Base-by-base conservation (phyloP, 1,140 invertebrate genomes). In the Diachasma alloeum region DNA sequence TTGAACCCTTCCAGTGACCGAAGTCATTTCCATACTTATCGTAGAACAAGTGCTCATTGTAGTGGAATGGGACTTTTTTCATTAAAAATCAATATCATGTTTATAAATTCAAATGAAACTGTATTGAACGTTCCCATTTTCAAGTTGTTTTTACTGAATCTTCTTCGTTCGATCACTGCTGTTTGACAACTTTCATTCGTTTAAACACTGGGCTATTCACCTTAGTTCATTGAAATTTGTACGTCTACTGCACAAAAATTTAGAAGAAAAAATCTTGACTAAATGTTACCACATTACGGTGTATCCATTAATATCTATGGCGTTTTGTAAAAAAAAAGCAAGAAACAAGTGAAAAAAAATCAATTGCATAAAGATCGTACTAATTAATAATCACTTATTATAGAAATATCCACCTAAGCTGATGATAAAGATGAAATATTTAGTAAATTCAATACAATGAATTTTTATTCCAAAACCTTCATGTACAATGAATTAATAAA, bases 241-340 rank as follows among this genome's bases (percentile, higher is more conserved):
- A 86, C 83, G 87, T 89, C 88, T 89, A 89, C 84, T 89, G 88
- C 87, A 89, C 87, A 89, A 90, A 85, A 81, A 53, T 53, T 46
- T 46, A 53, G 76, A 81, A 87, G 63, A 73, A 46, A 86, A 84
- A 87, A 86, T 77, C 82, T 87, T 86, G 85, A 66, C 87, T 90
- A 82, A 89, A 87, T 89, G 87, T 87, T 89, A 88, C 85, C 85
- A 89, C 76, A 78, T 88, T 87, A 81, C 83, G 76, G 85, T 86
- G 85, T 87, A 86, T 83, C 81, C 85, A 88, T 79, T 69, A 87
- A 84, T 83, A 87, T 88, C 83, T 84, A 83, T 88, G 84, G 87
- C 86, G 85, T 90, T 90, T 90, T 90, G 88, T 90, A 90, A 71
- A 71, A 48, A 66, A 75, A 59, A n/a, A n/a, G n/a, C n/a, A n/a